Percentiles rank a stretch among this genome's conserved stretches.
Evolutionary conservation across 2,797 vertebrate species (phyloP).

Genomic region (Heterohyrax brucei): DNA sequence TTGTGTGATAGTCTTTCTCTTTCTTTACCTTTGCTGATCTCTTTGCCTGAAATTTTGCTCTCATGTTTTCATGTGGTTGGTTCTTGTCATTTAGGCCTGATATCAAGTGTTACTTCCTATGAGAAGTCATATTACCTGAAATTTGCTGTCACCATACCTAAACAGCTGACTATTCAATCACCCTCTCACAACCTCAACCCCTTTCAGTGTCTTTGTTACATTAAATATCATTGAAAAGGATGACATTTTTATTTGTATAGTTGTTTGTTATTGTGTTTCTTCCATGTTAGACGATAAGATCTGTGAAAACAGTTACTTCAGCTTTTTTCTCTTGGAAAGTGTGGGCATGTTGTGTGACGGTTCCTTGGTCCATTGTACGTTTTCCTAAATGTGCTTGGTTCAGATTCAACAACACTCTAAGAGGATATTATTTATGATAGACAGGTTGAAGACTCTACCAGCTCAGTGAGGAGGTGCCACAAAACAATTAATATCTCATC

Average conservation of each 20-base stretch:
- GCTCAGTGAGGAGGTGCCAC: background rate
- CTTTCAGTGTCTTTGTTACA: background rate
- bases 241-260: background rate
- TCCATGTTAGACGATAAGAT: background rate
- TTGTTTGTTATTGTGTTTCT: background rate
- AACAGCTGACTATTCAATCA: background rate
- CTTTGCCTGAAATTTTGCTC: background rate
- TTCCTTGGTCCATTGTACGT: background rate
- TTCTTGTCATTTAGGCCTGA: background rate
- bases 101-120: background rate
- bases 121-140: background rate
- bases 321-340: background rate
- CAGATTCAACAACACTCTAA: background rate
- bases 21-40: background rate
- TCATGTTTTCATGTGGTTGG: background rate
- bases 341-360: background rate
- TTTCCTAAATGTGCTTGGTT: background rate
- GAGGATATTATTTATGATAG: background rate
- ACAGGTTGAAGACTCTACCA: constrained; percentile 1
- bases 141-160: background rate
- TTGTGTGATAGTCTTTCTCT: background rate
- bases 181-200: background rate
- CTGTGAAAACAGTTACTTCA: background rate
- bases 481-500: constrained; percentile 55
- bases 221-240: background rate